These are phyloP conservation scores for Pristionchus mayeri DNA, from an alignment of 2,888 invertebrate genomes.

Conservation along the genomic window DNA sequence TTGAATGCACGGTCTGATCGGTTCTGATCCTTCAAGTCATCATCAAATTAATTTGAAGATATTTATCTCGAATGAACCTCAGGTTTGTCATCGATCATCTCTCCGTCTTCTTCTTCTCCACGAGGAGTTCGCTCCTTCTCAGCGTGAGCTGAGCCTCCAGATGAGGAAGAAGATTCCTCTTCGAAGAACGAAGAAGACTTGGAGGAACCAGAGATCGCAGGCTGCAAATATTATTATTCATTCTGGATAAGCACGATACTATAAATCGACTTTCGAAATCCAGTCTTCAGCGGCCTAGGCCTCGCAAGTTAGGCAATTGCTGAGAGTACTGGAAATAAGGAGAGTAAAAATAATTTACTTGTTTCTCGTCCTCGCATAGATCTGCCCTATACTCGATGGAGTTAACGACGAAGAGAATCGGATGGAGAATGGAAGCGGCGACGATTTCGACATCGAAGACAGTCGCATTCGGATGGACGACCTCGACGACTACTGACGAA, in stretches of 20 bases:
- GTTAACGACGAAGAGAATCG: slow-evolving; percentile 65
- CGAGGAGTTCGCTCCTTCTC: background rate
- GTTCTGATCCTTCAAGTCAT: background rate
- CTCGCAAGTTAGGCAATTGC: too few relatives aligned
- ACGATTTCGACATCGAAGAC: slow-evolving; percentile 65
- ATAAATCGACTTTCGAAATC: too few relatives aligned
- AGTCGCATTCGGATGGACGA: slow-evolving; percentile 66
- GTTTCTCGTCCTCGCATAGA: slow-evolving; percentile 57
- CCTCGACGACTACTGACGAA: slow-evolving; percentile 63
- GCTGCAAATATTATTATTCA: background rate
- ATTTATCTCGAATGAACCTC: background rate
- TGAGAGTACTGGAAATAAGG: too few relatives aligned
- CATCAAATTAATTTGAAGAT: background rate
- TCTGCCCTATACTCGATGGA: slow-evolving; percentile 65
- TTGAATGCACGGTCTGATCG: slow-evolving; percentile 33
- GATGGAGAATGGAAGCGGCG: slow-evolving; percentile 61
- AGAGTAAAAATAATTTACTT: too few relatives aligned
- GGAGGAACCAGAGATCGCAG: background rate
- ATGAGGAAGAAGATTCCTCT: background rate
- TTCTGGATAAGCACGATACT: too few relatives aligned
- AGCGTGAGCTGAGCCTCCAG: background rate
- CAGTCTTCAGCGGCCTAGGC: too few relatives aligned
- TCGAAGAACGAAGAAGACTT: slow-evolving; percentile 6
- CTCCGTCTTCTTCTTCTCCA: slow-evolving; percentile 32
- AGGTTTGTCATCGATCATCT: background rate